Evolutionary conservation across 2,797 vertebrate genomes (phyloP).

Genomic region (Nothura maculosa): DNA sequence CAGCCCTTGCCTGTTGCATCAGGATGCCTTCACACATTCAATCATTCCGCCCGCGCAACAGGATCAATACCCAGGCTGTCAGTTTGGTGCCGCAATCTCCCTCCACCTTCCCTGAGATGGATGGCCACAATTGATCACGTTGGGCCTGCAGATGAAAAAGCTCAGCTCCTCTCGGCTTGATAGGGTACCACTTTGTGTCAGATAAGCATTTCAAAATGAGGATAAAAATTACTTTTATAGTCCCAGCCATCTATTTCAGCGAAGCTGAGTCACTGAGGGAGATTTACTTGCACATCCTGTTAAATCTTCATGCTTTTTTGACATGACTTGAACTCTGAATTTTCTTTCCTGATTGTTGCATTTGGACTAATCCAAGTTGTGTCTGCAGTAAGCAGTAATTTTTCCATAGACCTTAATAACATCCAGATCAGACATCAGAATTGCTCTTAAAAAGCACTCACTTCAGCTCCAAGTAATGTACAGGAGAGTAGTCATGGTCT

Average conservation of each 20-base stretch:
- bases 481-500: background rate
- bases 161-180: conserved; percentile 34
- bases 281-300: conserved; percentile 1
- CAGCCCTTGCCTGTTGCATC: background rate
- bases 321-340: background rate
- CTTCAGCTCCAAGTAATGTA: background rate
- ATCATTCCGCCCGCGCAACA: background rate
- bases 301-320: background rate
- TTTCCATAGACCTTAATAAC: background rate
- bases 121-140: background rate
- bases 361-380: background rate
- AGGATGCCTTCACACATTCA: background rate
- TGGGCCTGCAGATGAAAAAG: conserved; percentile 41
- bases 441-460: background rate
- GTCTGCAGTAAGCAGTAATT: rapidly evolving
- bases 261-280: conserved; percentile 20
- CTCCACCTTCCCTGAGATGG: background rate
- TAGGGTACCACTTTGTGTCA: conserved; percentile 33
- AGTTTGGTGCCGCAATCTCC: conserved; percentile 1
- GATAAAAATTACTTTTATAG: conserved; percentile 49
- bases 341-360: background rate
- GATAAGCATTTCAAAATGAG: conserved; percentile 51
- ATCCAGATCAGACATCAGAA: background rate
- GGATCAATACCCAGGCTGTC: conserved; percentile 21
- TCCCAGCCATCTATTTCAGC: conserved; percentile 20